These are phyloP conservation scores for Sinella curviseta DNA, from an alignment of 1,140 invertebrate genomes.

Conservation along the genomic window DNA sequence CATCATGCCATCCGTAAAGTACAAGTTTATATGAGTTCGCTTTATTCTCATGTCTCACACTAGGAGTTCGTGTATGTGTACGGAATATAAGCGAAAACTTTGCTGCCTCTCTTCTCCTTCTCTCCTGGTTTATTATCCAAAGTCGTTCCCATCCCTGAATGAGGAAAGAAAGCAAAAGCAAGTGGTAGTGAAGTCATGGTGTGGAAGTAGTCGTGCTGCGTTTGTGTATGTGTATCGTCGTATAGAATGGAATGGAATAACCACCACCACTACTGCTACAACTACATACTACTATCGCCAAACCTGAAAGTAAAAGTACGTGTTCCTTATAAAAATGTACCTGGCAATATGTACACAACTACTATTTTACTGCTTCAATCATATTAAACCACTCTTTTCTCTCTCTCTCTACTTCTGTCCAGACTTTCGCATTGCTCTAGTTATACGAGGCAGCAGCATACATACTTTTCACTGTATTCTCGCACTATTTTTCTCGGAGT, in stretches of 20 bases:
- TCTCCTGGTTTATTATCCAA: neutral
- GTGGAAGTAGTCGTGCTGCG: neutral
- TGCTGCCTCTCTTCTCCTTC: neutral
- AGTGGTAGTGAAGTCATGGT: neutral
- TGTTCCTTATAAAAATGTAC: neutral
- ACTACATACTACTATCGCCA: too few relatives aligned
- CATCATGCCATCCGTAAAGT: neutral
- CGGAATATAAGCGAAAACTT: slow-evolving; percentile 11
- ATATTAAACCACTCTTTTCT: neutral
- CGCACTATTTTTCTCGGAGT: slow-evolving; percentile 3
- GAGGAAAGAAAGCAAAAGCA: slow-evolving; percentile 26
- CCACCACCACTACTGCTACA: neutral
- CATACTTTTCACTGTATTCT: neutral
- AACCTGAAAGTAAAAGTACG: slow-evolving; percentile 22
- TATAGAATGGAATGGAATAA: too few relatives aligned
- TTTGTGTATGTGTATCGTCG: neutral
- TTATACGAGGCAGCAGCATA: too few relatives aligned
- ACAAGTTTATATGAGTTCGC: neutral
- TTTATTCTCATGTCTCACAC: neutral
- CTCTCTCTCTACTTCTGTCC: neutral
- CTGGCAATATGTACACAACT: neutral
- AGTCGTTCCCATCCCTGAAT: neutral
- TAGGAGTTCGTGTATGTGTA: slow-evolving; percentile 7
- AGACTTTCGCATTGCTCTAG: neutral
- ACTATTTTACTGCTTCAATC: slow-evolving; percentile 5